phyloP scores from a whole-genome alignment of 2,888 invertebrate genomes.

The Sinhomidia bicolor region DNA sequence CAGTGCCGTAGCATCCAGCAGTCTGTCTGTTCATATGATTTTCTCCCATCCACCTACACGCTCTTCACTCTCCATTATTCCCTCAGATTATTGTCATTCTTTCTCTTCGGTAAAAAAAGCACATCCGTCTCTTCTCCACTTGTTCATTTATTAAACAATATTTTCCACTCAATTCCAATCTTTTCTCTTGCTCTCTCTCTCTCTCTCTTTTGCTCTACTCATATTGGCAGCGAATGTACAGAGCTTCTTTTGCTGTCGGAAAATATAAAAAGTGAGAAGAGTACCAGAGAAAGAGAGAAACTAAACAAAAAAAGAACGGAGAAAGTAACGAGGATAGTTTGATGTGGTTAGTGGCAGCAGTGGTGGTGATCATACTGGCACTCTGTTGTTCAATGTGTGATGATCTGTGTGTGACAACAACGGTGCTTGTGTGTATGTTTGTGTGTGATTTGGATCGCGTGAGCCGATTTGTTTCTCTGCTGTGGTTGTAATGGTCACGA shows the following conservation, averaged over 20 bases:
- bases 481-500: neutral
- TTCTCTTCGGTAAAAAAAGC: neutral
- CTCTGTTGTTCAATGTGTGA: too few species aligned
- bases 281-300: too few species aligned
- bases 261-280: too few species aligned
- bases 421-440: neutral
- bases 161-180: neutral
- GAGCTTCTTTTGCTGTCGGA: too few species aligned
- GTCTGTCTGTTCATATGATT: constrained; percentile 29
- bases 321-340: too few species aligned
- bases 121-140: neutral
- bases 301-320: too few species aligned
- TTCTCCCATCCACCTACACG: constrained; percentile 26
- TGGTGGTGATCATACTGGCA: neutral
- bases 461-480: constrained; percentile 8
- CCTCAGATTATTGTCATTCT: neutral
- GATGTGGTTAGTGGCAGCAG: neutral
- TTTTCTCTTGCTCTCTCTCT: too few species aligned
- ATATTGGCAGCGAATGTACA: too few species aligned
- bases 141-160: neutral
- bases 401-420: constrained; percentile 12
- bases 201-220: too few species aligned
- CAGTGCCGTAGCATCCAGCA: neutral
- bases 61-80: neutral
- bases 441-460: constrained; percentile 28